Percentiles rank a stretch among this genome's conserved stretches.
These are phyloP conservation scores for Euura saliciscinereae DNA, from an alignment of 1,140 invertebrate genomes.

Conservation along the genomic window DNA sequence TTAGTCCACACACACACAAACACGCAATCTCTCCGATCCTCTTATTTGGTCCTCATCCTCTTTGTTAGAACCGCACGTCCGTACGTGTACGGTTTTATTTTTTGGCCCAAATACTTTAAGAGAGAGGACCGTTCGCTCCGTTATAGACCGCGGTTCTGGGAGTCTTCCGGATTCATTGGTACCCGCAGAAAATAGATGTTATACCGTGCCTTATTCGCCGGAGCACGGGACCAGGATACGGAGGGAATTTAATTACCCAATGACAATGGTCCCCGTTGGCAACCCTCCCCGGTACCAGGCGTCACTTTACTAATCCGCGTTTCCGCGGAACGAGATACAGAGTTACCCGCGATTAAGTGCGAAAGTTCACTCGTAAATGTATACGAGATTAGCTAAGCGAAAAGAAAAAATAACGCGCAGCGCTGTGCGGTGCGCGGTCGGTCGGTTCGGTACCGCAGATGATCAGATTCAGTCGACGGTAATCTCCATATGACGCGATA, in stretches of 20 bases:
- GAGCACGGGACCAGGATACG: too few relatives aligned
- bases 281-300: background rate
- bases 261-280: background rate
- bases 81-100: background rate
- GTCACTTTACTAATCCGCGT: slow-evolving; percentile 1
- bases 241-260: background rate
- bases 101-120: background rate
- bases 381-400: slow-evolving; percentile 9
- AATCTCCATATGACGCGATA: background rate
- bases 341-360: background rate
- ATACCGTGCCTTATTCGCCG: too few relatives aligned
- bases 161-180: background rate
- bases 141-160: background rate
- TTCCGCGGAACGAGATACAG: background rate
- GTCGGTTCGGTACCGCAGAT: background rate
- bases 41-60: background rate
- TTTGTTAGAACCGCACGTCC: background rate
- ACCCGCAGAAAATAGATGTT: too few relatives aligned
- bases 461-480: background rate
- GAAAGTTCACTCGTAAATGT: slow-evolving; percentile 11
- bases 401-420: slow-evolving; percentile 23
- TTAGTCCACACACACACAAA: too few relatives aligned
- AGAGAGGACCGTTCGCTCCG: background rate
- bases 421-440: slow-evolving; percentile 12
- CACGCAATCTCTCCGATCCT: background rate